Conservation (phyloP, 1,140 invertebrate genomes). For the Panagrolaimus sp. region DNA sequence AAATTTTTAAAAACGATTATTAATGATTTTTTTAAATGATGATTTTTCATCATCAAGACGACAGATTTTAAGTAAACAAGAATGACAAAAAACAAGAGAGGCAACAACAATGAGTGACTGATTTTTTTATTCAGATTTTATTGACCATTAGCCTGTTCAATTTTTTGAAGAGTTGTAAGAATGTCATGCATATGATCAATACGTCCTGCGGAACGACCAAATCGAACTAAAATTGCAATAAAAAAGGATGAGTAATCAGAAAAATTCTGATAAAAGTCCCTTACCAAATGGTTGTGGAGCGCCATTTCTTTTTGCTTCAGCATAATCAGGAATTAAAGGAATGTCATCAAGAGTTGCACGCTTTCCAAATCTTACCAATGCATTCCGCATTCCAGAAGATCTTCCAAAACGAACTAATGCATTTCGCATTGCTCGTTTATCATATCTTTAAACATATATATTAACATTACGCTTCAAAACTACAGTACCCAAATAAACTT, state of each 20-base stretch:
- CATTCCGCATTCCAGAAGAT: conserved; percentile 23
- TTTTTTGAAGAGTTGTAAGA: conserved; percentile 15
- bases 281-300: conserved; percentile 35
- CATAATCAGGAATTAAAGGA: conserved; percentile 13
- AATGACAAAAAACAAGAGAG: conserved; percentile 1
- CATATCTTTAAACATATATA: background rate
- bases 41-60: background rate
- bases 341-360: conserved; percentile 17
- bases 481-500: background rate
- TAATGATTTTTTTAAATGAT: conserved; percentile 11
- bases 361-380: conserved; percentile 16
- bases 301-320: conserved; percentile 31
- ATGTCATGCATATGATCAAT: conserved; percentile 16
- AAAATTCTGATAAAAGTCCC: background rate
- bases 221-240: conserved; percentile 23
- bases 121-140: conserved; percentile 15
- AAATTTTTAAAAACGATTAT: no score
- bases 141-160: conserved; percentile 17
- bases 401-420: conserved; percentile 33
- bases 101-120: conserved; percentile 11
- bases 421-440: conserved; percentile 34
- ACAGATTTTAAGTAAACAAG: background rate
- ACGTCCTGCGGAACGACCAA: conserved; percentile 26
- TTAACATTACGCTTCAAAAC: background rate
- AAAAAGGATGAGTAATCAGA: background rate